Percentiles rank a stretch among this genome's conserved stretches.
Conservation (phyloP, 2,797 vertebrate species). For the Hapalemur alaotrensis region DNA sequence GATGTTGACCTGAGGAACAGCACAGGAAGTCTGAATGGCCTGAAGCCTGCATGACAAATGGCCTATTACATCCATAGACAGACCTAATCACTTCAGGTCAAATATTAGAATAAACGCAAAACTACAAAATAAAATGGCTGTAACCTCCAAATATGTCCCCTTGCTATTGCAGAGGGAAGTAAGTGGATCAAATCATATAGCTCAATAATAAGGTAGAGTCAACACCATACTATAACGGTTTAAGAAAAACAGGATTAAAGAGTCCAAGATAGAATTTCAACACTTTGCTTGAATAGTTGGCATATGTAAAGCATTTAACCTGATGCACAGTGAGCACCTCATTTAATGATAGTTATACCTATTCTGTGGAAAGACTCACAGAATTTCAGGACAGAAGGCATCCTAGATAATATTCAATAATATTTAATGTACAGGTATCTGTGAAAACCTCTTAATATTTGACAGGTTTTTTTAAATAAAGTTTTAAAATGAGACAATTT, state of each 20-base stretch:
- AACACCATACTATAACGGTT: neutral
- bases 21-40: neutral
- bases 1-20: neutral
- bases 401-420: neutral
- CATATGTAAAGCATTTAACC: neutral
- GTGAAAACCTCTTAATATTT: neutral
- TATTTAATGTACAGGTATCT: neutral
- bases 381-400: neutral
- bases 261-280: neutral
- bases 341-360: neutral
- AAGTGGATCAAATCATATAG: neutral
- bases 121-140: neutral
- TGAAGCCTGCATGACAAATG: neutral
- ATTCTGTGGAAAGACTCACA: neutral
- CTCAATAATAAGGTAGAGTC: neutral
- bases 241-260: neutral
- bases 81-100: neutral
- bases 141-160: neutral
- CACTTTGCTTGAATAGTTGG: neutral
- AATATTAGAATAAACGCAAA: neutral
- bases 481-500: neutral
- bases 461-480: neutral
- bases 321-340: accelerated
- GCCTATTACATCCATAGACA: neutral
- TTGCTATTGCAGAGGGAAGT: neutral